Evolutionary conservation across 2,888 invertebrate species (phyloP), one percentile per base, ranked within the genome.

Genomic region (Drosophila borborema): DNA sequence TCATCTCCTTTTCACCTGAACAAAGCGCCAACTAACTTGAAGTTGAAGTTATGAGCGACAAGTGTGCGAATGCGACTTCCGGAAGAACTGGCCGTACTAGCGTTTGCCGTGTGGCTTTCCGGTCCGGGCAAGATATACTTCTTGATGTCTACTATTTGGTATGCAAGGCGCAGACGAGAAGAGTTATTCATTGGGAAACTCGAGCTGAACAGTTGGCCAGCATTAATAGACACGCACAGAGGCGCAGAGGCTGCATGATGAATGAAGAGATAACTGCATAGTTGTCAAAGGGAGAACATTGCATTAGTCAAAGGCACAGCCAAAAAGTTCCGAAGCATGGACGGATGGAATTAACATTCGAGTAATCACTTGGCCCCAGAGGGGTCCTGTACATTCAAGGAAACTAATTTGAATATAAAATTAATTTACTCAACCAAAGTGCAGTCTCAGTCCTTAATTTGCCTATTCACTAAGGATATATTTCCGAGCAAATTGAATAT

Each of bases 31-130:
- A 60, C 79, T 49, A 61, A 59, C 70, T 69, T 49, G 56, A 74
- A 86, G 72, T 75, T 82, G 53, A 75, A 78, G 80, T 77, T 77
- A 77, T 89, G 89, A 86, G 81, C 81, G 85, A 86, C 86, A 83
- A 88, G 89, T 86, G 89, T 77, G 86, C 73, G 79, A 88, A 88
- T 88, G 72, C 74, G 71, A 88, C 86, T 86, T 75, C 74, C 77
- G 64, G 55, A 61, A 62, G 58, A 56, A 36, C 55, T 56, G 68
- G 20, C 46, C 60, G 41, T 45, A 46, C 48, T 20, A 43, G 56
- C 55, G 61, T 66, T 68, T 64, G 53, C 65, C 66, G 49, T 80
- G 80, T 48, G 77, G 78, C 65, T 74, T 69, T 69, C 81, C 65
- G 72, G 62, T 18, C 41, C 46, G 31, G 36, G 49, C 51, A 40